Evolutionary conservation across 2,888 invertebrate genomes (phyloP).

Genomic region (Scaptomyza reducta): DNA sequence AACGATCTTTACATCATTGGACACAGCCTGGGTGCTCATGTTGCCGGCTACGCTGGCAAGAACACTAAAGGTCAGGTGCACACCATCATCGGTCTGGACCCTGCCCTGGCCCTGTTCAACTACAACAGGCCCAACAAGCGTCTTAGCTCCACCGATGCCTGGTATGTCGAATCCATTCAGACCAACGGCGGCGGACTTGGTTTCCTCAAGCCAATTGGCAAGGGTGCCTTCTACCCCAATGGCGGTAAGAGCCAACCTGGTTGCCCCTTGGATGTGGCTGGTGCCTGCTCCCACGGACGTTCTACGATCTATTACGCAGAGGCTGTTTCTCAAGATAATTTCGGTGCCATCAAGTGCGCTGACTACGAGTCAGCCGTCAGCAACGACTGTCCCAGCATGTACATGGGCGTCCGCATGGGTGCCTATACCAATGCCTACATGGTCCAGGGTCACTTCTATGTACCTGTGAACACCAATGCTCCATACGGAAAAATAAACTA

Average conservation of each 20-base stretch:
- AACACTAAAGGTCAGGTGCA: slow-evolving; percentile 86
- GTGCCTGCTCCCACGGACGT: slow-evolving; percentile 84
- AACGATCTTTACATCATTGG: slow-evolving; percentile 85
- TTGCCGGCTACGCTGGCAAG: slow-evolving; percentile 87
- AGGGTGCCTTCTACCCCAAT: slow-evolving; percentile 86
- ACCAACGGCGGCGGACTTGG: slow-evolving; percentile 81
- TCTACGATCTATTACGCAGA: slow-evolving; percentile 84
- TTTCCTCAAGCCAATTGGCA: slow-evolving; percentile 82
- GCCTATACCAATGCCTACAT: slow-evolving; percentile 73
- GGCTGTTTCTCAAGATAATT: slow-evolving; percentile 80
- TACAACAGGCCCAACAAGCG: slow-evolving; percentile 73
- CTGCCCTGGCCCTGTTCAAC: slow-evolving; percentile 80
- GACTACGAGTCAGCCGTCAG: slow-evolving; percentile 65
- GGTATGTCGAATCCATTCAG: slow-evolving; percentile 82
- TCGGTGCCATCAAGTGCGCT: slow-evolving; percentile 74
- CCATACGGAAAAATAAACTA: slow-evolving; percentile 78
- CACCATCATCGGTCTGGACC: slow-evolving; percentile 85
- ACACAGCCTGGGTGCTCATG: slow-evolving; percentile 87
- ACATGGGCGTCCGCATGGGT: slow-evolving; percentile 77
- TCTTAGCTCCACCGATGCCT: slow-evolving; percentile 71
- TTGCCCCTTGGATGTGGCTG: slow-evolving; percentile 83
- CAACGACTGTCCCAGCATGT: slow-evolving; percentile 67
- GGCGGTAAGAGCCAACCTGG: slow-evolving; percentile 85
- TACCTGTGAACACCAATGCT: slow-evolving; percentile 76
- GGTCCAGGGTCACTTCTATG: slow-evolving; percentile 80